phyloP scores from a whole-genome alignment of 2,113 vertebrate species.

The Parotia lawesii region DNA sequence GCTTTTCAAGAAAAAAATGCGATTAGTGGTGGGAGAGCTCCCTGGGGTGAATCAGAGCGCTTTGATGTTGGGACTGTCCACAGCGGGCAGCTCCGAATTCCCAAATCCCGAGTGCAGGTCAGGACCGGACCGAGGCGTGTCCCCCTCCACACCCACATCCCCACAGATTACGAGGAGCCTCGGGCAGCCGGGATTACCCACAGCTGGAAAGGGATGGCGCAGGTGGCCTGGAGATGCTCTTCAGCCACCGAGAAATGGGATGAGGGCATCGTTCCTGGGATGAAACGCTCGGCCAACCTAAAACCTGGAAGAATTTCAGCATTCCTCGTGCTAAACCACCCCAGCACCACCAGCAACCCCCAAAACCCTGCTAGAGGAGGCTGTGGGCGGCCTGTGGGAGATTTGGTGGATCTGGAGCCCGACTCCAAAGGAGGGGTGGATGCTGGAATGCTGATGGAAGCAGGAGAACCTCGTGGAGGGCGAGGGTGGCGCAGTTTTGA shows the following conservation, averaged over 20 bases:
- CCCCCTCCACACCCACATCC: background rate
- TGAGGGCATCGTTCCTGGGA: background rate
- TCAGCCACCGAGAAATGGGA: background rate
- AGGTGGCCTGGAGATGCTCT: background rate
- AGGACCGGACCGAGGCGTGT: accelerated
- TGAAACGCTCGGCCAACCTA: background rate
- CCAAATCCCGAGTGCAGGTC: background rate
- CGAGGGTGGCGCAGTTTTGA: background rate
- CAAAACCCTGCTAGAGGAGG: background rate
- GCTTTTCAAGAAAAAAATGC: background rate
- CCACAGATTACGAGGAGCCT: background rate
- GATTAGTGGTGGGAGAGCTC: background rate
- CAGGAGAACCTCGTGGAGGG: background rate
- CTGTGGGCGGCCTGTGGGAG: background rate
- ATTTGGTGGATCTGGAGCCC: background rate
- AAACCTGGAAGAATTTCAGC: background rate
- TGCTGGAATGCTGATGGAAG: background rate
- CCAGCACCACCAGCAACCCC: background rate
- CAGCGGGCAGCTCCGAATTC: background rate
- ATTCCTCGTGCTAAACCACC: background rate
- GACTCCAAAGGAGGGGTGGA: accelerated
- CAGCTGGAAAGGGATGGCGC: background rate
- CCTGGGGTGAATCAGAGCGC: background rate
- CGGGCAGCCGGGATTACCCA: accelerated
- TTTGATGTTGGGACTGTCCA: background rate